Base-by-base conservation (phyloP, 2,797 vertebrate species). In the Bucorvus abyssinicus region DNA sequence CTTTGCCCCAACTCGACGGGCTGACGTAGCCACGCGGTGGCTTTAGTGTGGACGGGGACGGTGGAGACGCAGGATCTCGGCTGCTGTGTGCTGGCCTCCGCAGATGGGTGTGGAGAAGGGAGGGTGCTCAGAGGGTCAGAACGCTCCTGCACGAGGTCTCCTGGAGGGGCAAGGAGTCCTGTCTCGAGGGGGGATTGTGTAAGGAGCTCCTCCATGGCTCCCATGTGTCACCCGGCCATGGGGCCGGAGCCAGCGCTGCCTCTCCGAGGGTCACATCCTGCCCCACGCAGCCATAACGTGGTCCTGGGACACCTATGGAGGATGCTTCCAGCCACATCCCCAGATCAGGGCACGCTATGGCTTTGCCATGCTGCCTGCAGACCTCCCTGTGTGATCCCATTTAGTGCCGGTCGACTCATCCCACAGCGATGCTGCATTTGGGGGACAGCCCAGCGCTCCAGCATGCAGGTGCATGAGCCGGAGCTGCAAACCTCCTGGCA, bases 231-330 rank as follows among this genome's bases (percentile, higher is more conserved):
- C 42, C 14, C 27, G 16, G 30, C 5, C 17, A 20, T 0, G 2
- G 50, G 24, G 44, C 21, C 0, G 2, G 73, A 53, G 71, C 6
- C 1, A 0, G 36, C 61, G 27, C 6, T 3, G 5, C 22, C 45
- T 60, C 29, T 61, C 6, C 17, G 15, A 29, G 38, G 68, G 38
- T 79, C 2, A 0, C 74, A 53, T 44, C 40, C 86, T 81, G 52
- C 40, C 32, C 23, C 50, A 38, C 1, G 0, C 17, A 27, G 30
- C 38, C 21, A 10, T 23, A 44, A 40, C 8, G 0, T 1, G 1
- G 16, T 49, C n/a, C 79, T 38, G n/a, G 44, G 21, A 7, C 47
- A 78, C 29, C 56, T 63, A 18, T 2, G 27, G 80, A 59, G 17
- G 53, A 17, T 8, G 9, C 23, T 53, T 84, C 44, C 56, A 78